A percentile compares a stretch with the other conserved stretches of the same genome.
These are phyloP conservation scores for Danaus chrysippus DNA, from an alignment of 2,888 invertebrate species.

Conservation along the genomic window DNA sequence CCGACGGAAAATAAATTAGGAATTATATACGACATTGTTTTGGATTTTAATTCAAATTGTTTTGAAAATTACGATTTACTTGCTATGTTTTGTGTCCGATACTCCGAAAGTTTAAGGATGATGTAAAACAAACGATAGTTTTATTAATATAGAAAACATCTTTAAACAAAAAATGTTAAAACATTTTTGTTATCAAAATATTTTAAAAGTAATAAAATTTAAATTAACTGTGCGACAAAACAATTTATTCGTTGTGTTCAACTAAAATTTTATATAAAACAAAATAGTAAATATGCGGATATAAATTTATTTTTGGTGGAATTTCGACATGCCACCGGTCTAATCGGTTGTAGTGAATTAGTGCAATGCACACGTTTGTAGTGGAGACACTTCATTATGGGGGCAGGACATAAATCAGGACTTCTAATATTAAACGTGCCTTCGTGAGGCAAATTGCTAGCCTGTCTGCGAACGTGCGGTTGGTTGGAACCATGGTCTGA, in stretches of 20 bases:
- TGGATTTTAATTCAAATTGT: conserved; percentile 43
- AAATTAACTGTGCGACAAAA: too few species aligned
- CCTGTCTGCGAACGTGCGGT: conserved; percentile 55
- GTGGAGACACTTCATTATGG: conserved; percentile 77
- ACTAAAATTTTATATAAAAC: conserved; percentile 1
- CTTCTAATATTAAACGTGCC: conserved; percentile 80
- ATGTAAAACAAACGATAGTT: too few species aligned
- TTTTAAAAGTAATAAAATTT: too few species aligned
- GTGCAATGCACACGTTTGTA: conserved; percentile 71
- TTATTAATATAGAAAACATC: too few species aligned
- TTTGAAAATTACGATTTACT: conserved; percentile 20
- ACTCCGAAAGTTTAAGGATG: too few species aligned
- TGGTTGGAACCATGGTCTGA: conserved; percentile 43
- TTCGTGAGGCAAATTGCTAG: conserved; percentile 73
- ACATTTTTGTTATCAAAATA: too few species aligned
- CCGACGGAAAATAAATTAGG: conserved; percentile 57
- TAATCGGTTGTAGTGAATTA: conserved; percentile 73
- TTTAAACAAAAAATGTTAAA: too few species aligned
- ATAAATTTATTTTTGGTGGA: conserved; percentile 27
- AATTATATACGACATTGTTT: conserved; percentile 54
- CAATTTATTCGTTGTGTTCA: too few species aligned
- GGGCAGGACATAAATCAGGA: conserved; percentile 76
- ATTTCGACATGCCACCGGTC: conserved; percentile 39
- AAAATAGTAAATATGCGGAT: conserved; percentile 24
- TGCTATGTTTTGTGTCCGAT: too few species aligned